Evolutionary conservation across 2,797 vertebrate genomes (phyloP).

Genomic region (Squalus acanthias): DNA sequence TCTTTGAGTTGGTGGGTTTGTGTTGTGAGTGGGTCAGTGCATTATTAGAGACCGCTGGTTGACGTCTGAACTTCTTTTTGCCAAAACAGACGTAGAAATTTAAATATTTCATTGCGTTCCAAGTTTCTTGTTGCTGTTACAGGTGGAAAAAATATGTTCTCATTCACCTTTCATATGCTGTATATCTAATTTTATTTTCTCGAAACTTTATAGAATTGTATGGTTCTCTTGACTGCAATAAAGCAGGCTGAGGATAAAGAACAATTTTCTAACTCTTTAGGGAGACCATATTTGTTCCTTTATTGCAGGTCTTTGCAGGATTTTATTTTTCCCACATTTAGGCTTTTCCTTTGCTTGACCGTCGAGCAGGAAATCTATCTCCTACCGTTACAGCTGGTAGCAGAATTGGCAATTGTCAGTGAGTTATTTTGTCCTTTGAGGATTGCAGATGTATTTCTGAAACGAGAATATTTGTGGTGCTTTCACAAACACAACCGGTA

Average conservation of each 20-base stretch:
- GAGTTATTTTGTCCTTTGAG: not conserved
- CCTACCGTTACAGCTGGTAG: slow-evolving; percentile 32
- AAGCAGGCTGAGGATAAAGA: slow-evolving; percentile 8
- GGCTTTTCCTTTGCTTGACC: not conserved
- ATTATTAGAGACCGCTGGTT: not conserved
- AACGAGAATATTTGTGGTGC: not conserved
- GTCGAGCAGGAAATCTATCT: slow-evolving; percentile 18
- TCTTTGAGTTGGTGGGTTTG: not conserved
- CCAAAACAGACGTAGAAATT: not conserved
- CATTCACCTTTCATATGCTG: slow-evolving; percentile 18
- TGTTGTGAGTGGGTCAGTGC: not conserved
- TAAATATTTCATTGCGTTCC: not conserved
- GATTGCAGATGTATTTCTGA: not conserved
- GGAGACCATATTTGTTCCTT: slow-evolving; percentile 25
- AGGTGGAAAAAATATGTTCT: slow-evolving; percentile 29
- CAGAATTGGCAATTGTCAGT: slow-evolving; percentile 2
- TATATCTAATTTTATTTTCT: slow-evolving; percentile 31
- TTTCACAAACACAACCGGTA: not conserved
- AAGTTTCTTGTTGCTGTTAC: slow-evolving; percentile 1
- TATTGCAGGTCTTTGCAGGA: not conserved
- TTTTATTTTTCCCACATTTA: slow-evolving; percentile 34
- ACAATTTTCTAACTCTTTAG: slow-evolving; percentile 8
- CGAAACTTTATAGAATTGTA: slow-evolving; percentile 18
- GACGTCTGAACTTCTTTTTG: not conserved
- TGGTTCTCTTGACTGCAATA: slow-evolving; percentile 20